Conservation (phyloP, 2,888 invertebrate genomes). For the Emesis russula region DNA sequence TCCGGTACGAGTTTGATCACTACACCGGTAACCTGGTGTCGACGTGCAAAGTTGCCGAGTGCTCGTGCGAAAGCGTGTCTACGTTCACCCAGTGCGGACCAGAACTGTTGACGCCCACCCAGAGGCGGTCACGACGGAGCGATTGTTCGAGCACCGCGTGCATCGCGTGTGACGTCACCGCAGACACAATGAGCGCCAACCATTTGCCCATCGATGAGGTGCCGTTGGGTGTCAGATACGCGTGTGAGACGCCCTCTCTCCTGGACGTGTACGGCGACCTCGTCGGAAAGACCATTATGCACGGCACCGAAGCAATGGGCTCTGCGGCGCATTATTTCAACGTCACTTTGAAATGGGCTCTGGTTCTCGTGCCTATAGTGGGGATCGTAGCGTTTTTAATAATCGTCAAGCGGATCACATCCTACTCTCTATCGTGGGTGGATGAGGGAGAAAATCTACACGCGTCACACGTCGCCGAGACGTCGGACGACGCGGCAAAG, state of each 20-base stretch:
- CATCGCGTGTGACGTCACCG: too few relatives aligned
- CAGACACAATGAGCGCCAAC: neutral
- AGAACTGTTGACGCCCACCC: slow-evolving; percentile 23
- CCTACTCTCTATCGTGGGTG: too few relatives aligned
- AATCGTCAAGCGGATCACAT: too few relatives aligned
- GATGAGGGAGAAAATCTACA: neutral
- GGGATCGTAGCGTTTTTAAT: slow-evolving; percentile 9
- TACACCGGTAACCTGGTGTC: neutral
- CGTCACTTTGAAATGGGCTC: slow-evolving; percentile 24
- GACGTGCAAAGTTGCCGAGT: too few relatives aligned
- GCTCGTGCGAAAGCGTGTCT: neutral
- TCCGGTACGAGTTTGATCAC: slow-evolving; percentile 16
- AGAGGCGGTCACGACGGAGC: neutral
- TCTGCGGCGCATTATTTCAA: neutral
- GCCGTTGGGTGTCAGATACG: slow-evolving; percentile 13
- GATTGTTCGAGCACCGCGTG: slow-evolving; percentile 3
- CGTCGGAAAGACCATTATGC: neutral
- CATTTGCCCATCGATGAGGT: slow-evolving; percentile 20
- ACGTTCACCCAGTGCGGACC: slow-evolving; percentile 12
- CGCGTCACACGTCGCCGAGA: neutral
- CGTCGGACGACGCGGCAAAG: neutral
- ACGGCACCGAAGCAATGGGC: neutral
- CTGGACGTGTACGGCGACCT: slow-evolving; percentile 31
- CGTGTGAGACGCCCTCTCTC: slow-evolving; percentile 5
- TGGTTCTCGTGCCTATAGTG: slow-evolving; percentile 25